Base-by-base conservation (phyloP, 2,113 vertebrate species). In the Eudyptes chrysolophus region DNA sequence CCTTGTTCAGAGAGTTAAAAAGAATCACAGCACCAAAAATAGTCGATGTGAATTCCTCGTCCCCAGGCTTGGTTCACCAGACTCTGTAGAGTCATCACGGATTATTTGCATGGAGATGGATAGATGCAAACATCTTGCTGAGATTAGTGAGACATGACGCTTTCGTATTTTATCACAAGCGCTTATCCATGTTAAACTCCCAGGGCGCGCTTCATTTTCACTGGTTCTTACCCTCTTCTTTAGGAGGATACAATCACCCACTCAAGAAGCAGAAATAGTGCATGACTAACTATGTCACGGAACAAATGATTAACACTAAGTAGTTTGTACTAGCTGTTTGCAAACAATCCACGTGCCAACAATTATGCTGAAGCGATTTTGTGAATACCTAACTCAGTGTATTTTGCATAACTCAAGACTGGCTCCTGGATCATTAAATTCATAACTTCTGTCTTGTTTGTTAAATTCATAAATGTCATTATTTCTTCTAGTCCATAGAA, bases 271-370 rank as follows among this genome's bases (percentile, higher is more conserved):
- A 94, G 89, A 96, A 97, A 96, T 92, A 95, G 90, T 88, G 75
- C 89, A 83, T 96, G 95, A 96, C 93, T 96, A 96, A 95, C 93
- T 85, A 74, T 96, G 93, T 96, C 89, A 92, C 0, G 18, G 84
- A 97, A 96, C 91, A 94, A 96, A 95, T 96, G 93, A 97, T 96
- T 96, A 97, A 94, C 87, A 61, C 87, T 94, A 96, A 95, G 91
- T 89, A 94, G 89, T 94, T 97, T 95, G 91, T 95, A 87, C 65
- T 92, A 92, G 74, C 91, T 94, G 95, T 97, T 97, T 96, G 96
- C 91, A 97, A 97, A 97, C 96, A 96, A 94, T 94, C 81, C 94
- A 90, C 6, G 11, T 94, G 91, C 81, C 1, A 2, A 87, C 93
- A 97, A 95, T 97, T 96, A 96, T 24, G 5, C 84, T 54, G 71